Conservation (phyloP, 1,140 invertebrate genomes). For the Cydia pomonella region DNA sequence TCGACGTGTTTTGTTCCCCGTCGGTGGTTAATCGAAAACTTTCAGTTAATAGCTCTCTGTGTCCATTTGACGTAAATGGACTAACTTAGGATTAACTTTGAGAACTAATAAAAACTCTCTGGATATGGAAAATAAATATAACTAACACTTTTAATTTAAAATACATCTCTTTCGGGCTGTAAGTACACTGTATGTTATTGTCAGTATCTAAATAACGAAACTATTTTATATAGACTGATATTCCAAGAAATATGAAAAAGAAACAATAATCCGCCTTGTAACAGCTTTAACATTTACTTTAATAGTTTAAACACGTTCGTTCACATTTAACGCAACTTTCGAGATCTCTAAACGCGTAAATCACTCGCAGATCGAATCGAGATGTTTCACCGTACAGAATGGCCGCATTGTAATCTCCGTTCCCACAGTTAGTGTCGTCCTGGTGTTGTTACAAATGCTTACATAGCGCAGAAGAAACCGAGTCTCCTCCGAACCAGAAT, state of each 20-base stretch:
- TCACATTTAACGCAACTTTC: background rate
- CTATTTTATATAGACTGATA: too few species aligned
- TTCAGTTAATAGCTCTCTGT: background rate
- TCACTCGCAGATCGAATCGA: slow-evolving; percentile 18
- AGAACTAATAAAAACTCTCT: too few species aligned
- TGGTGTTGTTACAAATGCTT: background rate
- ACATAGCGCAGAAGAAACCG: background rate
- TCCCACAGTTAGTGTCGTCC: slow-evolving; percentile 17
- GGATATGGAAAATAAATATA: too few species aligned
- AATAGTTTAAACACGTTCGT: background rate
- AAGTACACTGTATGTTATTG: too few species aligned
- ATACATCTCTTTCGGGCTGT: too few species aligned
- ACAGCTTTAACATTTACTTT: background rate
- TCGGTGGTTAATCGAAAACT: background rate
- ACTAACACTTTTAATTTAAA: too few species aligned
- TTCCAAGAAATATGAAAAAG: background rate
- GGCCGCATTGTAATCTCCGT: slow-evolving; percentile 2
- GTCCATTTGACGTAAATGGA: too few species aligned
- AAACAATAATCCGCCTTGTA: background rate
- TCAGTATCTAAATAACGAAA: too few species aligned
- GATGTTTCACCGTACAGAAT: slow-evolving; percentile 17
- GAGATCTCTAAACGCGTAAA: background rate
- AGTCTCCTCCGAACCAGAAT: background rate
- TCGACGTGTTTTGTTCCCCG: background rate
- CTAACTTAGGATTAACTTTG: too few species aligned